Evolutionary conservation across 1,140 invertebrate genomes (phyloP), one percentile per base, ranked within the genome.

Genomic region (Zaprionus inermis): DNA sequence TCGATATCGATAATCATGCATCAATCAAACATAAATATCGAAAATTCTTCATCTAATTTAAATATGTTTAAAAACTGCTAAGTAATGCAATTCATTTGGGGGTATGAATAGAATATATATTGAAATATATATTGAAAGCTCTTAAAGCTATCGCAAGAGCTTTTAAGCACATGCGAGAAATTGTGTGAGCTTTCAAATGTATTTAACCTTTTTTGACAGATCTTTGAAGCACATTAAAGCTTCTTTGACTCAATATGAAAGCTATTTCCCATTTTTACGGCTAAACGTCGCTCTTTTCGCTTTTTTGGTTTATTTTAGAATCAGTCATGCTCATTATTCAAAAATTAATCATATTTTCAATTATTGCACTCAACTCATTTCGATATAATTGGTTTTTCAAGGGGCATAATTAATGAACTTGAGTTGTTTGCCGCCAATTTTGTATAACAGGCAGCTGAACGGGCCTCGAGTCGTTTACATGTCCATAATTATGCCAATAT

Each of bases 401-500:
- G n/a, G 38, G 38, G 18, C 28, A 16, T 64, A 49, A 49, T 20
- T 18, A 49, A 20, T 49, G 44, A 11, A 49, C 44, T 49, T 49
- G 18, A 49, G 1, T 38, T n/a, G n/a, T 14, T 7, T n/a, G 36
- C 36, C 5, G 44, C 44, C 18, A 46, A 46, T 46, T 46, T 18
- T 11, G 9, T 16, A 10, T 16, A 46, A 46, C 36, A 38, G n/a
- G 36, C 36, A 38, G 36, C 36, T n/a, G 14, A 38, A 38, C 14
- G 11, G 1, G 20, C 10, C 44, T 22, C 44, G 3, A 12, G 5
- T 49, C 22, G 20, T 30, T 38, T 68, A 38, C 38, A 44, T 2
- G 0, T n/a, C 38, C 14, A 60, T 59, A 36, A 30, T 57, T 54
- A 65, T 65, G 30, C 38, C 16, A 14, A 44, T 44, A 65, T 55